Conservation (phyloP, 2,888 invertebrate species). For the Drosophila planitibia region DNA sequence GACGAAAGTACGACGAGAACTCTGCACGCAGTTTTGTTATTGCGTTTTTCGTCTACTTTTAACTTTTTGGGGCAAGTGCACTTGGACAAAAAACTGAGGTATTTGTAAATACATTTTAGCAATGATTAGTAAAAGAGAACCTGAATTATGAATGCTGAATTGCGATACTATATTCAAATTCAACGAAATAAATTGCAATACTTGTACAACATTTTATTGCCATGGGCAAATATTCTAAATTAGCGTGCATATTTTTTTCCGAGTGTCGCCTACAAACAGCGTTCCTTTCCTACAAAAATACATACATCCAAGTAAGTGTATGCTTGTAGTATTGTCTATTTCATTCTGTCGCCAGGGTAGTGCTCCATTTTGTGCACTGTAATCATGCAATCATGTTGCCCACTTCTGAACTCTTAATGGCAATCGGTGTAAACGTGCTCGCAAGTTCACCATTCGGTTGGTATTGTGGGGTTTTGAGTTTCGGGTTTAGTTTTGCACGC, state of each 20-base stretch:
- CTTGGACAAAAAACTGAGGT: neutral
- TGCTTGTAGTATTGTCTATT: neutral
- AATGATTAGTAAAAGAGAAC: neutral
- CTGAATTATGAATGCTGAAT: neutral
- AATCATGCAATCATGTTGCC: slow-evolving; percentile 80
- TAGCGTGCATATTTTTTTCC: neutral
- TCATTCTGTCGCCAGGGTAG: neutral
- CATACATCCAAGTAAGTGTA: neutral
- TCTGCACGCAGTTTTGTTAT: slow-evolving; percentile 59
- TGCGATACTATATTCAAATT: neutral
- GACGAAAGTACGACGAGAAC: slow-evolving; percentile 44
- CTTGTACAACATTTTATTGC: neutral
- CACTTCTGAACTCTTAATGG: slow-evolving; percentile 79
- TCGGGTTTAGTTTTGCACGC: slow-evolving; percentile 28
- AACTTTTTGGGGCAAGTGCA: slow-evolving; percentile 46
- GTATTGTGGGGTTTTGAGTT: slow-evolving; percentile 17
- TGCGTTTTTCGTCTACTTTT: slow-evolving; percentile 57
- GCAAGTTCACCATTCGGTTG: slow-evolving; percentile 59
- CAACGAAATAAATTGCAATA: neutral
- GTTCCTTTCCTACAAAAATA: neutral
- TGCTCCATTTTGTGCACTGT: slow-evolving; percentile 65
- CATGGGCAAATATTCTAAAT: neutral
- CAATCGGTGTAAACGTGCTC: slow-evolving; percentile 77
- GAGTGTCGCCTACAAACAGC: neutral
- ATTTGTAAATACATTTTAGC: neutral